Conservation (phyloP, 2,113 vertebrate species). For the Felis chaus region DNA sequence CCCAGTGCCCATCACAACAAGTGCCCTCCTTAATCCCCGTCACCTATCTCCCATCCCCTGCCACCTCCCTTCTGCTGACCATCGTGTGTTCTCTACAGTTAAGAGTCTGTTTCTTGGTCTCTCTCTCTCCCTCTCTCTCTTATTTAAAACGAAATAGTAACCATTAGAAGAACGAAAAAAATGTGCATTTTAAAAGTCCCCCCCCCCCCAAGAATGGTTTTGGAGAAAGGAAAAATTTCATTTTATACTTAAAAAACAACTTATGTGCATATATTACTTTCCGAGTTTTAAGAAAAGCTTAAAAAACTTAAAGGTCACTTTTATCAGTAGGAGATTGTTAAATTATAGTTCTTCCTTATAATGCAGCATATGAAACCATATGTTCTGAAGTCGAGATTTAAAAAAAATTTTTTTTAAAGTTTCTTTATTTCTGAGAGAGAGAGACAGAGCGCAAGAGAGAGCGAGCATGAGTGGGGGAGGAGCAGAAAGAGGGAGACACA, state of each 20-base stretch:
- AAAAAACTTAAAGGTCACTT: background rate
- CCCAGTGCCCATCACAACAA: background rate
- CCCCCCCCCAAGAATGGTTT: background rate
- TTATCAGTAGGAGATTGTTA: background rate
- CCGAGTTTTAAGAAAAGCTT: slow-evolving; percentile 3
- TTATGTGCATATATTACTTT: background rate
- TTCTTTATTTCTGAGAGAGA: no score
- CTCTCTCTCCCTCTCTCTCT: background rate
- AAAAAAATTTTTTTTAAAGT: no score
- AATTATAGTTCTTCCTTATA: background rate
- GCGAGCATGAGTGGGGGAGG: no score
- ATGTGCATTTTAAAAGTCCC: background rate
- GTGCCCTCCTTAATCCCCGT: background rate
- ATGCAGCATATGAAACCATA: background rate
- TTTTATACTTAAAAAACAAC: background rate
- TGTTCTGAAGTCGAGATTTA: background rate
- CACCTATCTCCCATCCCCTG: background rate
- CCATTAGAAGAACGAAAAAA: background rate
- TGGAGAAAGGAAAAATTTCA: slow-evolving; percentile 7
- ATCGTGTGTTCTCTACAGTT: background rate
- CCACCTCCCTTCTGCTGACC: background rate
- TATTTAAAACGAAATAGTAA: background rate
- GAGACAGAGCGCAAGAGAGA: no score
- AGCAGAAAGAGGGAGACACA: no score
- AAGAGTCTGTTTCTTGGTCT: background rate